A percentile compares a stretch with the other conserved stretches of the same genome.
These are phyloP conservation scores for Candidula unifasciata DNA, from an alignment of 2,888 invertebrate species.

Conservation along the genomic window DNA sequence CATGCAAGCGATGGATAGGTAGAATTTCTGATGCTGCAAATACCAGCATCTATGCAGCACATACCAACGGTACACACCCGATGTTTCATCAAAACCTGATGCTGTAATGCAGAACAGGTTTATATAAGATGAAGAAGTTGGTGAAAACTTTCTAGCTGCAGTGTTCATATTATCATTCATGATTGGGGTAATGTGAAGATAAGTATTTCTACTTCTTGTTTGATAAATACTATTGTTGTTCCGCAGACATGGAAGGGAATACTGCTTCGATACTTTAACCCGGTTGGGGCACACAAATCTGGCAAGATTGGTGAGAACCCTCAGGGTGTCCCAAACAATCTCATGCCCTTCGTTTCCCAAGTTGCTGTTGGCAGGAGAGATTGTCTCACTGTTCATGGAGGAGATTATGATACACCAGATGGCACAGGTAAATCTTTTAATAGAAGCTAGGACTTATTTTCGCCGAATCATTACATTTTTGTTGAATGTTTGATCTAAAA, in stretches of 20 bases:
- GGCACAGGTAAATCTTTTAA: conserved; percentile 85
- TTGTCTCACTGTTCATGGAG: conserved; percentile 90
- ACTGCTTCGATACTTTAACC: conserved; percentile 95
- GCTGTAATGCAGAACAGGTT: no score
- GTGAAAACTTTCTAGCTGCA: no score
- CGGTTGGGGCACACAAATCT: conserved; percentile 94
- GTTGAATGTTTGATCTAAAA: no score
- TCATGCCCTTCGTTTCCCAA: conserved; percentile 95
- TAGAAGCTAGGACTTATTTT: no score
- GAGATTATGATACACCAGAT: conserved; percentile 93
- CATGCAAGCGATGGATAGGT: no score
- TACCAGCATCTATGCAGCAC: no score
- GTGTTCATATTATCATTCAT: no score
- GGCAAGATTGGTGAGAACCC: conserved; percentile 97
- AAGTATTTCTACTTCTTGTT: not conserved
- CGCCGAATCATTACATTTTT: no score
- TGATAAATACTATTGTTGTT: no score
- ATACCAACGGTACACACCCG: no score
- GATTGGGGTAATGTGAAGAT: not conserved
- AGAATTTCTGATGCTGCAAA: no score
- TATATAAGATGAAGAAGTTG: not conserved
- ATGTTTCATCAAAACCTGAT: no score
- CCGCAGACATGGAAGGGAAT: conserved; percentile 93
- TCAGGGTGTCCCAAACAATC: conserved; percentile 93
- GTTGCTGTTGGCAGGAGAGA: conserved; percentile 93